These are phyloP conservation scores for Parasteatoda lunata DNA, from an alignment of 2,888 invertebrate species.

Conservation along the genomic window DNA sequence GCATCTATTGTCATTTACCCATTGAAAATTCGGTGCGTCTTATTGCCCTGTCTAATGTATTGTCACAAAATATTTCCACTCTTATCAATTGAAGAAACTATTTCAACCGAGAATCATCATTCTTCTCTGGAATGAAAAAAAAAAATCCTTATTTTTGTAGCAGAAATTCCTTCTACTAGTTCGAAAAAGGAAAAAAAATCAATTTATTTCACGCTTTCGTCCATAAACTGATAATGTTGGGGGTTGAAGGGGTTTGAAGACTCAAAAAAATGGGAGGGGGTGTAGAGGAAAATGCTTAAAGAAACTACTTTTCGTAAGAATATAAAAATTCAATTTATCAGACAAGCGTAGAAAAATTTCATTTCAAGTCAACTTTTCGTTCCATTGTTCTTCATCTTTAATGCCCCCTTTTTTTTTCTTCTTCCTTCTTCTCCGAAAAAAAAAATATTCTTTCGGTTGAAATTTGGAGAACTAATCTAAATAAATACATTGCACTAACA, in stretches of 20 bases:
- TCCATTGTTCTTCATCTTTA: neutral
- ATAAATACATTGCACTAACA: too few species aligned
- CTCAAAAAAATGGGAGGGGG: too few species aligned
- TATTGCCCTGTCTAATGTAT: too few species aligned
- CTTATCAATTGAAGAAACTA: neutral
- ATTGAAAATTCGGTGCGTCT: too few species aligned
- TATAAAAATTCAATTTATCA: constrained; percentile 47
- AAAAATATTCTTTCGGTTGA: too few species aligned
- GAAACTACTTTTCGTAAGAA: constrained; percentile 29
- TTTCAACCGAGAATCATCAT: neutral
- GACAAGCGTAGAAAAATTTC: constrained; percentile 31
- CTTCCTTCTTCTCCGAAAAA: too few species aligned
- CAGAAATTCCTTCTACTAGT: neutral
- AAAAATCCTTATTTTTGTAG: neutral
- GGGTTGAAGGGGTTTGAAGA: too few species aligned
- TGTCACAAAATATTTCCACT: neutral
- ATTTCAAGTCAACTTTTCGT: constrained; percentile 24
- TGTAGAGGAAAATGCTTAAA: constrained; percentile 15
- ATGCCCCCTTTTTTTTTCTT: neutral
- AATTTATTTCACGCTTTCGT: neutral
- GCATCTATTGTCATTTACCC: too few species aligned
- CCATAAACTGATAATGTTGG: neutral
- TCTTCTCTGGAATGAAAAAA: neutral
- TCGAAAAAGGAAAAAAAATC: neutral
- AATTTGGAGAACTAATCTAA: too few species aligned